Evolutionary conservation across 2,888 invertebrate genomes (phyloP).

Genomic region (Dynastes grantii): DNA sequence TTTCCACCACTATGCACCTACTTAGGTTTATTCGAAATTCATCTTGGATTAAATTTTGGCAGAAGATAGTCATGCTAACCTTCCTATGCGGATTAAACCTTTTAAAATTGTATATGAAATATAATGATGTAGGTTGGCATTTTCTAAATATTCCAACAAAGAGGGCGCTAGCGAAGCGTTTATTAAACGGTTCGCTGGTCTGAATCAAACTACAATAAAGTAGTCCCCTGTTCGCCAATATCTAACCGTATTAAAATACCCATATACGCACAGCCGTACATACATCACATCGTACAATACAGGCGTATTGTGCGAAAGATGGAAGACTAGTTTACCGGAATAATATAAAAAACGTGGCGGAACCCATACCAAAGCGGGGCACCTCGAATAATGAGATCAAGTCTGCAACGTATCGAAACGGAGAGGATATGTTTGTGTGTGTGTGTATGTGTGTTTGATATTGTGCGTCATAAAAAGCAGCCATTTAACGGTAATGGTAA

Average conservation of each 20-base stretch:
- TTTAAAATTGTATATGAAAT: background rate
- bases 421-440: conserved; percentile 56
- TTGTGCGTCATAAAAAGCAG: conserved; percentile 56
- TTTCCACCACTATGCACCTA: no score
- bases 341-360: conserved; percentile 21
- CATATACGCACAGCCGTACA: background rate
- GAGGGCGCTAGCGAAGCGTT: conserved; percentile 1
- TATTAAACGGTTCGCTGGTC: conserved; percentile 34
- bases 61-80: no score
- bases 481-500: conserved; percentile 52
- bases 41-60: no score
- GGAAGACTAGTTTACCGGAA: conserved; percentile 26
- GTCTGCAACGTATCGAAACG: conserved; percentile 58
- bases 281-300: conserved; percentile 6
- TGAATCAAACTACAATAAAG: conserved; percentile 27
- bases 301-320: background rate
- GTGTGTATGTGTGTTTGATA: conserved; percentile 5
- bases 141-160: conserved; percentile 19
- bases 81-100: no score
- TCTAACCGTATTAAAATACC: conserved; percentile 22
- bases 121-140: conserved; percentile 4
- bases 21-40: no score
- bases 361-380: conserved; percentile 1
- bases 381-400: conserved; percentile 59
- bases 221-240: conserved; percentile 4